Conservation (phyloP, 2,888 invertebrate genomes). For the Pyrrhia umbra region DNA sequence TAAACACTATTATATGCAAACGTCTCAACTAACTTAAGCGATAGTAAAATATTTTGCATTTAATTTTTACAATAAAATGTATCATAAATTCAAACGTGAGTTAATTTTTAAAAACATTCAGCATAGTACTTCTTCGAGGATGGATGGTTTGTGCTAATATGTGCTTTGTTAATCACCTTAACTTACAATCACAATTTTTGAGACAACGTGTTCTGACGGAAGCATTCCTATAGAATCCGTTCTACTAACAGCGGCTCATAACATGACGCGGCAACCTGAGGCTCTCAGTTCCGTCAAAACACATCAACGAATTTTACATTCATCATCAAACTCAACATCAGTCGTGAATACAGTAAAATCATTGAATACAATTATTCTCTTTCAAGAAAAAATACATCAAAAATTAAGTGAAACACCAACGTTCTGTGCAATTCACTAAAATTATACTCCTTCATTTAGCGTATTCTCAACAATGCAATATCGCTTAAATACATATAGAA, state of each 20-base stretch:
- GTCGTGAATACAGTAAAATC: conserved; percentile 85
- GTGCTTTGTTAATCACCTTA: conserved; percentile 87
- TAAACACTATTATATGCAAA: conserved; percentile 89
- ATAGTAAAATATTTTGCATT: conserved; percentile 86
- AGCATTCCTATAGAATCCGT: conserved; percentile 38
- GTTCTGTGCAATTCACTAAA: conserved; percentile 89
- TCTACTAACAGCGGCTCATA: conserved; percentile 40
- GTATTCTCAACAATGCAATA: conserved; percentile 84
- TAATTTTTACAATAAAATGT: conserved; percentile 88
- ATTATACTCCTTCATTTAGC: conserved; percentile 74
- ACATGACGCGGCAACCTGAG: conserved; percentile 47
- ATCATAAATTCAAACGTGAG: conserved; percentile 90
- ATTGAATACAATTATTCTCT: conserved; percentile 83
- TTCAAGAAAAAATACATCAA: conserved; percentile 88
- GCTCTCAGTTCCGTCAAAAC: conserved; percentile 57
- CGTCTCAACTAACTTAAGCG: conserved; percentile 88
- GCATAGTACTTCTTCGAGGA: conserved; percentile 86
- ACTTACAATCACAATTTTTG: conserved; percentile 86
- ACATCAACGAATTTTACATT: conserved; percentile 76
- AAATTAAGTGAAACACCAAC: conserved; percentile 90
- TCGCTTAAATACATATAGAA: conserved; percentile 70
- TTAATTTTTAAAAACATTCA: conserved; percentile 87
- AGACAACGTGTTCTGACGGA: conserved; percentile 64
- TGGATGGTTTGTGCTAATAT: conserved; percentile 90
- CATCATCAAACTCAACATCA: conserved; percentile 83